Conservation (phyloP, 2,797 vertebrate genomes). For the Channallabes apus region DNA sequence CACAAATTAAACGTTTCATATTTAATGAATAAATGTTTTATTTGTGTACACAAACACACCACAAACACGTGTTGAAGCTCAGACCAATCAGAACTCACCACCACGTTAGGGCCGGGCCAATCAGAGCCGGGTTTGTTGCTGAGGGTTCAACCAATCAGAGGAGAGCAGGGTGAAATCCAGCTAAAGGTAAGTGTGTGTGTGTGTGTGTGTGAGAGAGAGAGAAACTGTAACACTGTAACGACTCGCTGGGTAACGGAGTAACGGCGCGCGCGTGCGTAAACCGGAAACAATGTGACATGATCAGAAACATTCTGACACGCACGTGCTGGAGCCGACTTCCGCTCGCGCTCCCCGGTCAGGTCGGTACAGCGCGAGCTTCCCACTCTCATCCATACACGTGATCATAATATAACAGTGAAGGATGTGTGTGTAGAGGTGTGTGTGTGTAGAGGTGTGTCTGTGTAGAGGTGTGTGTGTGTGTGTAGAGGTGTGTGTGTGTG, state of each 20-base stretch:
- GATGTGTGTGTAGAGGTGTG: no score
- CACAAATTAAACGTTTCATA: background rate
- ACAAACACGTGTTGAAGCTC: background rate
- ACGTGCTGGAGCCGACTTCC: slow-evolving; percentile 48
- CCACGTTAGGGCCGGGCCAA: background rate
- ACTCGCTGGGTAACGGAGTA: background rate
- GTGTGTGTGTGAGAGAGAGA: background rate
- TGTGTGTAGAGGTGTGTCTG: background rate
- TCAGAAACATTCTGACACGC: slow-evolving; percentile 33
- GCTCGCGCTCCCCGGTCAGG: background rate
- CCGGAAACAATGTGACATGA: background rate
- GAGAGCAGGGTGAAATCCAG: background rate
- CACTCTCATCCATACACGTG: no score
- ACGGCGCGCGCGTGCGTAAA: background rate
- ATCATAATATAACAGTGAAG: background rate
- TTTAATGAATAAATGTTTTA: background rate
- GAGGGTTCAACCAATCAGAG: background rate
- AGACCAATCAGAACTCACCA: background rate
- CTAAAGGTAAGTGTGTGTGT: slow-evolving; percentile 1
- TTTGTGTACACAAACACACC: background rate
- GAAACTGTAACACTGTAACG: background rate
- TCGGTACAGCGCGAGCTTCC: background rate
- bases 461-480: no score
- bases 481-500: background rate
- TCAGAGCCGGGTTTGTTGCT: background rate